These are phyloP conservation scores for Palythoa heliodiscus DNA, from an alignment of 92 coral and sea anemone species.

Conservation along the genomic window DNA sequence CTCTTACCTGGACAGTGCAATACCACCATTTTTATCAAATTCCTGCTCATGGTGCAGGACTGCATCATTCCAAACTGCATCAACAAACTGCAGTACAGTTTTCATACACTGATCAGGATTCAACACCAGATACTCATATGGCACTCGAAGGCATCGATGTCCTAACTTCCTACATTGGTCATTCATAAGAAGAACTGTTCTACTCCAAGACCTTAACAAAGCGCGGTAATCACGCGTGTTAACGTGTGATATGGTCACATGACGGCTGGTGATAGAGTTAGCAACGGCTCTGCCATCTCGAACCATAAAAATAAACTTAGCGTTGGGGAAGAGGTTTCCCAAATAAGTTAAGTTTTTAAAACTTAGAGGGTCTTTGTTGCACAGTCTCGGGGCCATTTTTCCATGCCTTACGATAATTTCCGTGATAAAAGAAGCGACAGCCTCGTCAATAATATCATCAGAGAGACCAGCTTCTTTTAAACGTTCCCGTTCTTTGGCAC, in stretches of 20 bases:
- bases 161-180: slow-evolving; percentile 71
- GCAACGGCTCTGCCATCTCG: slow-evolving; percentile 96
- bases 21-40: slow-evolving; percentile 76
- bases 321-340: slow-evolving; percentile 80
- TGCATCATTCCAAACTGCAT: slow-evolving; percentile 76
- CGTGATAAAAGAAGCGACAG: slow-evolving; percentile 78
- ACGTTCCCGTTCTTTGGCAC: slow-evolving; percentile 56
- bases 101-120: slow-evolving; percentile 69
- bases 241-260: slow-evolving; percentile 68
- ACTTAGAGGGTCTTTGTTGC: slow-evolving; percentile 91
- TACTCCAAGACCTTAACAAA: slow-evolving; percentile 74
- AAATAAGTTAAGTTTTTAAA: slow-evolving; percentile 84
- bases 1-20: slow-evolving; percentile 30
- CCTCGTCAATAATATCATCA: slow-evolving; percentile 66
- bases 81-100: slow-evolving; percentile 66
- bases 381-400: slow-evolving; percentile 62
- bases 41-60: slow-evolving; percentile 84
- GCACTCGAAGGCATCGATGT: slow-evolving; percentile 67
- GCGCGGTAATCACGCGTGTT: slow-evolving; percentile 62
- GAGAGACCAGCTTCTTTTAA: slow-evolving; percentile 87
- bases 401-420: slow-evolving; percentile 82
- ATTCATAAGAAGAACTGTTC: slow-evolving; percentile 64
- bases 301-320: slow-evolving; percentile 86
- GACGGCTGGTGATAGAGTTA: slow-evolving; percentile 75
- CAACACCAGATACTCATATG: slow-evolving; percentile 87